phyloP scores from a whole-genome alignment of 1,140 invertebrate species.

The Drosophila rufa region DNA sequence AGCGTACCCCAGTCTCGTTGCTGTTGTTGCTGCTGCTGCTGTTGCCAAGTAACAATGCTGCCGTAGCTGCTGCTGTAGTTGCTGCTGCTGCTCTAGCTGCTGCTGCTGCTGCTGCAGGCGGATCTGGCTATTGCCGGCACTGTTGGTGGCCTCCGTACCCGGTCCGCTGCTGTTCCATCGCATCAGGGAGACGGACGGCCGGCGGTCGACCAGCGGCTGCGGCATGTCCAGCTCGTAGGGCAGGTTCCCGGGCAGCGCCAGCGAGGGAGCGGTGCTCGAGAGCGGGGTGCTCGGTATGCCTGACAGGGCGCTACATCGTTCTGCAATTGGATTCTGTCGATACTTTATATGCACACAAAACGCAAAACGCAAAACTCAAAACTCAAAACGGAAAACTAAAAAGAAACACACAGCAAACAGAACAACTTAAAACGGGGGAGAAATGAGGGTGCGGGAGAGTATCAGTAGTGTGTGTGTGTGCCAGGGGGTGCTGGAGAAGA shows the following conservation, averaged over 20 bases:
- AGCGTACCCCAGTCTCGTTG: constrained; percentile 53
- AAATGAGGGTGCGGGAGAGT: constrained; percentile 9
- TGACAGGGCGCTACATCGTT: constrained; percentile 86
- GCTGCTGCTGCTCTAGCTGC: constrained; percentile 42
- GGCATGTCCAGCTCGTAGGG: constrained; percentile 86
- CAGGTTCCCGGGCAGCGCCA: constrained; percentile 69
- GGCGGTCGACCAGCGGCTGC: constrained; percentile 86
- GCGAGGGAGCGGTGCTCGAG: constrained; percentile 76
- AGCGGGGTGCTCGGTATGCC: constrained; percentile 84
- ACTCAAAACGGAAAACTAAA: constrained; percentile 32
- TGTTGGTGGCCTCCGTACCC: constrained; percentile 48
- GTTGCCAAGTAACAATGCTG: constrained; percentile 37
- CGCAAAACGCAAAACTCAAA: constrained; percentile 45
- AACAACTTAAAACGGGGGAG: constrained; percentile 26
- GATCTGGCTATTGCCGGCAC: constrained; percentile 64
- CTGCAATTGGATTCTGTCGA: constrained; percentile 83
- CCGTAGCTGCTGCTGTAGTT: constrained; percentile 47
- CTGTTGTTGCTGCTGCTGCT: constrained; percentile 47
- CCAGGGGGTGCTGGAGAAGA: not conserved
- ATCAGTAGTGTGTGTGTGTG: constrained; percentile 9
- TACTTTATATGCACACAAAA: constrained; percentile 75
- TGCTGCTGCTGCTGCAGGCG: constrained; percentile 59
- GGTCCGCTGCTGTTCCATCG: constrained; percentile 83
- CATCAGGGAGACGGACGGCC: constrained; percentile 86
- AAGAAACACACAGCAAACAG: constrained; percentile 43